Evolutionary conservation across 2,797 vertebrate genomes (phyloP).

Genomic region (Sebastes baramenuke): DNA sequence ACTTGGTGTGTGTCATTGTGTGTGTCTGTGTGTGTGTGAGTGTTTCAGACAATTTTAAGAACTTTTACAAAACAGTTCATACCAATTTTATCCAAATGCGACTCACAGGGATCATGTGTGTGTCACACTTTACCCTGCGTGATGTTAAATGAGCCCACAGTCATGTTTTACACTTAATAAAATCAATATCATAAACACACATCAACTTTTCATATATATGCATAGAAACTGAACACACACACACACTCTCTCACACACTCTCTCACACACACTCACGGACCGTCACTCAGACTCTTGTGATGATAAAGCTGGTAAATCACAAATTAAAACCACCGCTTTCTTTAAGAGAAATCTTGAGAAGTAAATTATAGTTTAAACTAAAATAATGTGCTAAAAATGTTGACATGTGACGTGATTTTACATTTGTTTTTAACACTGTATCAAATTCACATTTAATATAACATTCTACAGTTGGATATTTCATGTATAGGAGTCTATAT

Average conservation of each 20-base stretch:
- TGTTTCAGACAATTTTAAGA: not conserved
- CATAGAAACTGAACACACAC: not conserved
- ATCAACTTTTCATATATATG: not conserved
- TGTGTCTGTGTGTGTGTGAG: not conserved
- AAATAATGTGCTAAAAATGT: not conserved
- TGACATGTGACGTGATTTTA: not conserved
- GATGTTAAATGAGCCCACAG: not conserved
- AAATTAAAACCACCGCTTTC: not conserved
- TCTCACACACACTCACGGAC: not conserved
- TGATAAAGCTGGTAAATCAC: not conserved
- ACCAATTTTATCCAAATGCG: not conserved
- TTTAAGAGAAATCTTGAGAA: not conserved
- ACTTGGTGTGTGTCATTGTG: not conserved
- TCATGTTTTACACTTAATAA: not conserved
- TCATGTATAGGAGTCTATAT: not conserved
- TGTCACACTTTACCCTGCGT: not conserved
- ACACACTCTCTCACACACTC: not conserved
- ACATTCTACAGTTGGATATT: not conserved
- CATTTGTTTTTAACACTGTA: not conserved
- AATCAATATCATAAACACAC: not conserved
- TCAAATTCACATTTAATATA: not conserved
- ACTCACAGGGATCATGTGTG: not conserved
- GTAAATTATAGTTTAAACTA: not conserved
- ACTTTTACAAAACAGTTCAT: not conserved
- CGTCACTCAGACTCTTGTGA: not conserved